Base-by-base conservation (phyloP, 2,113 vertebrate species). In the Tapirus terrestris region DNA sequence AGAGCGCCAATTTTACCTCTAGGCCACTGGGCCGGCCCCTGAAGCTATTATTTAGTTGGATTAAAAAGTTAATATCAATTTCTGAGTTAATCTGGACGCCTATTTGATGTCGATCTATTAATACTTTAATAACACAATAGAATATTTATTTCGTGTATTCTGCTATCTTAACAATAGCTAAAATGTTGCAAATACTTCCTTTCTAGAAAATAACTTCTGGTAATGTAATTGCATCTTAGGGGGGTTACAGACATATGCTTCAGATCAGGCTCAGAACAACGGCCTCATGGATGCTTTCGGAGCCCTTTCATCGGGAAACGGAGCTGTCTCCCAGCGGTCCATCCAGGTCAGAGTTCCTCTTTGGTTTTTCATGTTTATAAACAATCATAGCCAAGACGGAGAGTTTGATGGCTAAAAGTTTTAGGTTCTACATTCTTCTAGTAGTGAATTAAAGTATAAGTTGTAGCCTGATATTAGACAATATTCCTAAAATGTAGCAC, bases 211-310 rank as follows among this genome's bases (percentile, higher is more conserved):
- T 92, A 96, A 91, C 45, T 65, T 93, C 56, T 85, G 89, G 56
- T 65, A 16, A 51, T 79, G 2, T 83, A 36, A 76, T 73, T 96
- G 83, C 16, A 31, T 96, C 97, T 92, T 80, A 99, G 99, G 98
- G 53, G 99, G 99, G 27, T 77, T 98, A 56, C 96, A 93, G 77
- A 98, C 96, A 36, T 83, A 84, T 51, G 98, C 98, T 73, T 96
- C 97, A 31, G 98, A 99, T 96, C 68, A 92, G 25, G 67, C 89
- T 77, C 94, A 98, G 94, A 98, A 98, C 96, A 99, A 98, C 10
- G 95, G 97, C 17, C 98, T 99, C 72, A 94, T 99, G 31, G 98
- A 99, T 79, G 98, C 96, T 13, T 99, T 99, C 17, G 98, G 97
- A 6, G 97, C 98, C 88, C 94, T 99, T 68, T 97, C 97, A 4